phyloP scores from a whole-genome alignment of 2,888 invertebrate genomes.

The Ophioninae sp. region DNA sequence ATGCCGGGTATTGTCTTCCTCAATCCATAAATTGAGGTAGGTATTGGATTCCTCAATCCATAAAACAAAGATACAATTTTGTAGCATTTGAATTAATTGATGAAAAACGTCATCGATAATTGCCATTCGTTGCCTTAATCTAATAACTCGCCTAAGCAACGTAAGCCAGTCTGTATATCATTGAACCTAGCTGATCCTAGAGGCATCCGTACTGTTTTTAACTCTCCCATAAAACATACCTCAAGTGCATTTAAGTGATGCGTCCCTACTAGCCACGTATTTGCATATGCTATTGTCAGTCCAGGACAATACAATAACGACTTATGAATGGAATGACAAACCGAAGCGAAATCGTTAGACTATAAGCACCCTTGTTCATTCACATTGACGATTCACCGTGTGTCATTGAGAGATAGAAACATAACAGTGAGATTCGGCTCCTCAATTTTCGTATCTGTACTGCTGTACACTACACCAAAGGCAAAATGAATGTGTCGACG shows the following conservation, averaged over 20 bases:
- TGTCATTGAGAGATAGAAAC: background rate
- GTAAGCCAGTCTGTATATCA: no score
- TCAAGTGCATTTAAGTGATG: background rate
- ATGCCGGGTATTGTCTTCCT: no score
- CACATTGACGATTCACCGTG: background rate
- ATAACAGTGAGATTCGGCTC: conserved; percentile 3
- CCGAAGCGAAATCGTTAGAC: background rate
- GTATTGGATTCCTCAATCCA: no score
- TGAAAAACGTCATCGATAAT: no score
- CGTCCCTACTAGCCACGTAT: background rate
- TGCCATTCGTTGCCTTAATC: no score
- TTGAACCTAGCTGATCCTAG: no score
- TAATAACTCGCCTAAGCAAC: no score
- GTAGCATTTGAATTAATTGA: no score
- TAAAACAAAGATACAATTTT: no score
- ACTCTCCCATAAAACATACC: background rate
- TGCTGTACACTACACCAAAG: background rate
- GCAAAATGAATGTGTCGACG: conserved; percentile 9
- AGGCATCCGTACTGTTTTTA: background rate
- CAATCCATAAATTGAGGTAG: no score
- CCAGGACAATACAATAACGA: background rate
- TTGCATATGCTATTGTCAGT: background rate
- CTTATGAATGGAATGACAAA: background rate
- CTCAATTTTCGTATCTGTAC: background rate
- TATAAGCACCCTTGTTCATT: conserved; percentile 3